These are phyloP conservation scores for Hymenochirus boettgeri DNA, from an alignment of 2,113 vertebrate species.

Conservation along the genomic window DNA sequence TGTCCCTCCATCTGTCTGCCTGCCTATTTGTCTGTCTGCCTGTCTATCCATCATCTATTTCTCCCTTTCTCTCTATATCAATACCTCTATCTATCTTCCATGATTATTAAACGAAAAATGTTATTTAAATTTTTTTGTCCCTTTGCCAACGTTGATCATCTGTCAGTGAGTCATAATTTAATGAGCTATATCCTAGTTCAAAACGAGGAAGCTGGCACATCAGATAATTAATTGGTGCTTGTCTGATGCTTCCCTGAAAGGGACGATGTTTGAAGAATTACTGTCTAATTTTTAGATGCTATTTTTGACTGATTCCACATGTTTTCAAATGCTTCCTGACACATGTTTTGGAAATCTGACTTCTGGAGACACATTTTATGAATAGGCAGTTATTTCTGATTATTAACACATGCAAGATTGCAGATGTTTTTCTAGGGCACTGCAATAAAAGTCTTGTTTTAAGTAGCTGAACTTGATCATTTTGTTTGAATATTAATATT, in stretches of 20 bases:
- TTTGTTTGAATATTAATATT: too few species aligned
- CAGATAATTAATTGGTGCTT: constrained; percentile 26
- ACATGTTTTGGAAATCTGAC: constrained; percentile 1
- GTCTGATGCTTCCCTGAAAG: constrained; percentile 36
- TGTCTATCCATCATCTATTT: too few species aligned
- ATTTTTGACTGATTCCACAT: constrained; percentile 25
- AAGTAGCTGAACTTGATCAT: too few species aligned
- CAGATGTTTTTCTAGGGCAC: constrained; percentile 10
- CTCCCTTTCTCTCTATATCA: too few species aligned
- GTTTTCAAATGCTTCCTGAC: constrained; percentile 13
- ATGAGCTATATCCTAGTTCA: constrained; percentile 30
- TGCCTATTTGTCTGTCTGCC: too few species aligned
- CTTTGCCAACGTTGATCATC: constrained; percentile 25
- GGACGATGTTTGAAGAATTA: constrained; percentile 26
- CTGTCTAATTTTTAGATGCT: constrained; percentile 26
- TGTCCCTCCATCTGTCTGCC: too few species aligned
- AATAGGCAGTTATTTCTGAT: constrained; percentile 17
- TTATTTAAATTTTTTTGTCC: background rate
- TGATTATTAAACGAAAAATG: too few species aligned
- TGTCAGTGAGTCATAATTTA: constrained; percentile 32
- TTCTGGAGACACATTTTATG: background rate
- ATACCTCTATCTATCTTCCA: too few species aligned
- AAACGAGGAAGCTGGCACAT: constrained; percentile 29
- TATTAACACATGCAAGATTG: constrained; percentile 1
- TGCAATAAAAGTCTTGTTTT: background rate